Evolutionary conservation across 2,113 vertebrate species (phyloP), one percentile per base, ranked within the genome.

Genomic region (Trinectes maculatus): DNA sequence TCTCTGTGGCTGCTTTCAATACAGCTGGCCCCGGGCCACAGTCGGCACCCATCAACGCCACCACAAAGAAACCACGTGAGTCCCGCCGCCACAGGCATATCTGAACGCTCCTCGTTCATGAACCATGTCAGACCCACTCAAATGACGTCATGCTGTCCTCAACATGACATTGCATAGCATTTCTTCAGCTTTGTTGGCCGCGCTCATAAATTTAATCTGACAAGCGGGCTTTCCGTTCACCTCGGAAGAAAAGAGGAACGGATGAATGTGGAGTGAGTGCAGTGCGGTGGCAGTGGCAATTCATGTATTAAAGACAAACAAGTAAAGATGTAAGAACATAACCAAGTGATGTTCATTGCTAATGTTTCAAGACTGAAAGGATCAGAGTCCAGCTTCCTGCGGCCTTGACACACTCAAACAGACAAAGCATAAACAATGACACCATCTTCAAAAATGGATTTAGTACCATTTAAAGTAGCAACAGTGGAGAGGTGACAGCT

Each of bases 21-120:
- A 98, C 95, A 0, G 96, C 96, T 0, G 97, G 97, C 3, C 82
- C 94, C 0, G 96, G 97, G 18, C 95, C 96, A 9, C 96, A 95
- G 44, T 96, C 95, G 0, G 79, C 76, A 42, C 93, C 95, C 0
- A 94, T 96, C 44, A 99, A 96, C 51, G 91, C 91, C 57, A 99
- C 96, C 77, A 99, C 97, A 24, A 96, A 94, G 91, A 98, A 97
- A 84, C 93, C 94, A 64, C 95, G 97, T 99, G 89, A 87, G 97
- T 95, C 48, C 3, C 19, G 13, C 5, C 3, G 29, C 9, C 31
- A 22, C 4, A 70, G 28, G 56, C 3, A 46, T 62, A 46, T 65
- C 55, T 46, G 58, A 57, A 74, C 25, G 36, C 28, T 28, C 28
- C 37, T 59, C 9, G 12, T 59, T 62, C 40, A 16, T 52, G 47